Evolutionary conservation across 2,888 invertebrate genomes (phyloP), one percentile per base, ranked within the genome.

Genomic region (Idaea dimidiata): DNA sequence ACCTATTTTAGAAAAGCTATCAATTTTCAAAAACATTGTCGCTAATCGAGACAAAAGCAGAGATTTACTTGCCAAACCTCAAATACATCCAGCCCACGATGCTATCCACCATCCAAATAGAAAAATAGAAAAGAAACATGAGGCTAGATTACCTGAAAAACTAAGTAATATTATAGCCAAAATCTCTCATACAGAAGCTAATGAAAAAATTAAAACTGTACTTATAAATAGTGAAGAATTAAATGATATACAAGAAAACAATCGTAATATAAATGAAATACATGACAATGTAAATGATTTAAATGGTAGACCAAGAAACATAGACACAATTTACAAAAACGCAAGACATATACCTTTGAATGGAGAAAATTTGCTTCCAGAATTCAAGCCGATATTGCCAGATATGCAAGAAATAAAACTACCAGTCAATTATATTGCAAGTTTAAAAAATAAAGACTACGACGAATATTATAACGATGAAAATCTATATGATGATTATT

Each of bases 391-490:
- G 0, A 84, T 89, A 0, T 63, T 88, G 32, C 84, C 89, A 0
- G 82, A 83, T 10, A 73, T 88, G 0, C 62, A 72, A 0, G 74
- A 80, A 8, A 70, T 84, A 0, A 85, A 84, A 66, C 68, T 88
- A 1, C 80, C 86, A 0, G 84, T 86, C 10, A 84, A 79, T 0
- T 87, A 82, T 58, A 64, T 84, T 14, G 69, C 65, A 17, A 66
- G 68, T 58, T 18, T 83, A 1, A 77, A 81, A n/a, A 80, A 77
- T 59, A 71, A 74, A 6, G 83, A 86, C 43, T 84, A 86, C 24
- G 88, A 92, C 6, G 88, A 91, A 7, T 89, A 91, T 63, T 90
- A 92, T 65, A 87, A 89, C 8, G 91, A 93, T 60, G 86, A 90
- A 0, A 88, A 89, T 54, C 62, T 91, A 0, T 93, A 92, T 61